Evolutionary conservation across 2,888 invertebrate species (phyloP).

Genomic region (Oscheius sp.): DNA sequence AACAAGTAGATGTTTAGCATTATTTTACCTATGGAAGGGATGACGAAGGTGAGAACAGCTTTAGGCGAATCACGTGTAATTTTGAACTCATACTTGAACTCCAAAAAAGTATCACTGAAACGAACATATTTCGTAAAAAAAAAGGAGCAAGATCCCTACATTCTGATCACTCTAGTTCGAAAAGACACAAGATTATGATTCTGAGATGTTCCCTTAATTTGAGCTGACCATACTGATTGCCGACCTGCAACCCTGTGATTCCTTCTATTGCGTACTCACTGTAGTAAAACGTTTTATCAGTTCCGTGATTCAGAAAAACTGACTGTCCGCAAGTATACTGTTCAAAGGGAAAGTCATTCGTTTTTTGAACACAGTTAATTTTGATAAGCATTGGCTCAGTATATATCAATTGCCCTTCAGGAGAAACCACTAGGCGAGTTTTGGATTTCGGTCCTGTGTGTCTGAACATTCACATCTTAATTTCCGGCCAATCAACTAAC

Average conservation of each 20-base stretch:
- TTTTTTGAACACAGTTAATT: conserved; percentile 17
- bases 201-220: too few species aligned
- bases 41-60: not conserved
- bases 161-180: too few species aligned
- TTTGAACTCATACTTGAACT: too few species aligned
- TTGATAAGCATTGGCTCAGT: not conserved
- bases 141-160: too few species aligned
- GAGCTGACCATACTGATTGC: too few species aligned
- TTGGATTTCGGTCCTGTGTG: too few species aligned
- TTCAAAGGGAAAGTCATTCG: conserved; percentile 23
- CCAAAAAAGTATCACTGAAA: too few species aligned
- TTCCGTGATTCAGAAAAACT: not conserved
- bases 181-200: too few species aligned
- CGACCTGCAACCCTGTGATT: too few species aligned
- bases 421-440: conserved; percentile 1
- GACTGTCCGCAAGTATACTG: conserved; percentile 8
- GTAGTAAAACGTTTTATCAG: not conserved
- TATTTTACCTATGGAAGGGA: not conserved
- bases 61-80: not conserved
- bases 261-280: too few species aligned
- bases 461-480: not conserved
- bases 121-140: too few species aligned
- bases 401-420: not conserved
- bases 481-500: not conserved
- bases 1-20: not conserved